Evolutionary conservation across 2,797 vertebrate genomes (phyloP), one percentile per base, ranked within the genome.

Genomic region (Tragopan temminckii): DNA sequence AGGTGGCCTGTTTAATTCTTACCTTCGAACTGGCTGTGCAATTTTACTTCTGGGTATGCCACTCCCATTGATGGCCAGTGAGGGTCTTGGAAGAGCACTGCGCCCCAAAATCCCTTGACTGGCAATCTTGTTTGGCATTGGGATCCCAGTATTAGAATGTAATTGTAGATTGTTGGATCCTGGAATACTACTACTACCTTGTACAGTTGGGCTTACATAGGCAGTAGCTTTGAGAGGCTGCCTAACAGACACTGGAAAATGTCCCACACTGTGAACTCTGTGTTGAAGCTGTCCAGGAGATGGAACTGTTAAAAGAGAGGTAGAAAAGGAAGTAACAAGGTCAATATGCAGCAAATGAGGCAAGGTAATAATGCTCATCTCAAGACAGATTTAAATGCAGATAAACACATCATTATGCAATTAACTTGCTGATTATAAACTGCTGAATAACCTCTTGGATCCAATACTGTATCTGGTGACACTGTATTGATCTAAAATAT

Each of bases 151-250:
- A 97, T 90, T 98, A 86, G 98, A 98, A 80, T 99, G 97, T 12
- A 98, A 95, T 96, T 98, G 98, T 2, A 98, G 96, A 91, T 97
- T 98, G 57, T 93, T 96, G 69, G 99, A 99, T 72, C 98, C 90
- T 69, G 98, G 97, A 95, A 98, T 95, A 25, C 96, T 97, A 88
- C 98, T 87, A 19, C 96, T 97, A 66, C 99, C 98, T 97, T 99
- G 99, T 72, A 99, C 97, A 0, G 99, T 99, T 23, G 99, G 99
- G 96, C 99, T 99, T 64, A 99, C 99, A 0, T 99, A 99, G 42
- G 99, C 99, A 20, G 99, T 99, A 93, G 99, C 99, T 98, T 99
- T 99, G 13, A 99, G 97, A 24, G 98, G 98, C 62, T 98, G 98
- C 61, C 99, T 98, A 43, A 97, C 88, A 36, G 98, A 97, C 74